phyloP scores from a whole-genome alignment of 53 echinoderm and acorn worm genomes.

The Echinometra lucunter region DNA sequence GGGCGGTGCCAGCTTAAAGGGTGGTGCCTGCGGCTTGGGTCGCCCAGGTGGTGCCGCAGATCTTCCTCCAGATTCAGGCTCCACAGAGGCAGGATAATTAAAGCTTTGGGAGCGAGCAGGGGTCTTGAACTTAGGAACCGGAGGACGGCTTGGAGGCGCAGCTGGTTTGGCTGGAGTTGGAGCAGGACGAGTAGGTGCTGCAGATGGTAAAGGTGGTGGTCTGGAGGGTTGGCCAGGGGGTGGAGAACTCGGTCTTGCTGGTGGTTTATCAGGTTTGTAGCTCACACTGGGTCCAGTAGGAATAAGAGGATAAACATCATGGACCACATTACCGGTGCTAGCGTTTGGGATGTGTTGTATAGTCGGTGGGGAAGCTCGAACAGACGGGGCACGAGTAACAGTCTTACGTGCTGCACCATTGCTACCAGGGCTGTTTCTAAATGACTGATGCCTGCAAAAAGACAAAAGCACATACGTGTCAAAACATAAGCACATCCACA shows the following conservation, averaged over 20 bases:
- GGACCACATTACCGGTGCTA: constrained; percentile 38
- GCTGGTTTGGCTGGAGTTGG: not conserved
- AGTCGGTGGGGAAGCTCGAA: constrained; percentile 53
- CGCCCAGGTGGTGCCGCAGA: not conserved
- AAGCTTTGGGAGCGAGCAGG: constrained; percentile 44
- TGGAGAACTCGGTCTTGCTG: constrained; percentile 44
- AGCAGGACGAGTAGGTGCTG: not conserved
- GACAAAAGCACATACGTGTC: not conserved
- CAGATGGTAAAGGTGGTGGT: constrained; percentile 30
- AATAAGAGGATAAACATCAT: constrained; percentile 52
- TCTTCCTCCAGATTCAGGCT: not conserved
- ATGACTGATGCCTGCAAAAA: constrained; percentile 56
- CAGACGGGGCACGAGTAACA: constrained; percentile 6
- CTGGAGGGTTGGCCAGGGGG: not conserved
- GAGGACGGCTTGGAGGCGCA: constrained; percentile 37
- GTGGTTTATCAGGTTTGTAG: constrained; percentile 51
- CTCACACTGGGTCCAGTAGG: constrained; percentile 22
- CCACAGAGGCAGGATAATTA: not conserved
- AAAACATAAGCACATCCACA: not conserved
- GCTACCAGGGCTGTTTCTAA: constrained; percentile 34
- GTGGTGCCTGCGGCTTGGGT: constrained; percentile 64
- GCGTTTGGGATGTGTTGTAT: constrained; percentile 63
- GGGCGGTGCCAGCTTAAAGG: constrained; percentile 59
- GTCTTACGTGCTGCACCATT: constrained; percentile 48
- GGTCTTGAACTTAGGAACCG: constrained; percentile 37